A percentile compares a stretch with the other conserved stretches of the same genome.
Evolutionary conservation across 64 coral and sea anemone genomes (phyloP).

Genomic region (Porites lutea): DNA sequence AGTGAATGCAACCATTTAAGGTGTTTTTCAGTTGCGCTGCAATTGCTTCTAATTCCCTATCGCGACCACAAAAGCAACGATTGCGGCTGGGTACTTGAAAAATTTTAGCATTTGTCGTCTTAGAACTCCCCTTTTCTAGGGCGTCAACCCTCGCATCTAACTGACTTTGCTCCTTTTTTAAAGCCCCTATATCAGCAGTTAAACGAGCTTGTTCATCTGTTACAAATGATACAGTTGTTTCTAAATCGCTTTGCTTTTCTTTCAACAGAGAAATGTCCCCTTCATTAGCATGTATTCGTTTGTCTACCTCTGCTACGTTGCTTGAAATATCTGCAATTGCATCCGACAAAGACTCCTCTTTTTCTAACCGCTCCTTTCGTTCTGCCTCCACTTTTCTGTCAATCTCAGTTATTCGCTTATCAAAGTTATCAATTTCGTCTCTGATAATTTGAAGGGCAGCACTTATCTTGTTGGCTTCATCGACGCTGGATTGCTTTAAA

Average conservation of each 20-base stretch:
- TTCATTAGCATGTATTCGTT: background rate
- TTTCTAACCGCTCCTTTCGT: conserved; percentile 11
- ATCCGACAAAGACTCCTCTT: conserved; percentile 13
- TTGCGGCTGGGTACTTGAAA: conserved; percentile 82
- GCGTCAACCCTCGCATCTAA: conserved; percentile 34
- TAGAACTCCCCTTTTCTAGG: conserved; percentile 16
- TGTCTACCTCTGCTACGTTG: background rate
- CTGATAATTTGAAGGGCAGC: background rate
- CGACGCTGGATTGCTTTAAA: conserved; percentile 6
- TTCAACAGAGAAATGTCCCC: background rate
- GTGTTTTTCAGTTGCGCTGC: background rate
- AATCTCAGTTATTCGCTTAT: conserved; percentile 25
- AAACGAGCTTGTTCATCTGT: background rate
- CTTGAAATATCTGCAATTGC: conserved; percentile 15
- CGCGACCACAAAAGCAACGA: conserved; percentile 70
- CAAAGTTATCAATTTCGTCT: conserved; percentile 52
- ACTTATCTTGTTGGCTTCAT: conserved; percentile 39
- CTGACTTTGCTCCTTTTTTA: conserved; percentile 32
- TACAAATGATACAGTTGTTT: background rate
- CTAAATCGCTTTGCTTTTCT: background rate
- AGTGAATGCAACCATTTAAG: background rate
- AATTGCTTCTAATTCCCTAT: conserved; percentile 44
- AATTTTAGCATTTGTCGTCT: background rate
- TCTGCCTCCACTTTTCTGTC: conserved; percentile 12
- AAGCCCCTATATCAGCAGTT: background rate